Conservation (phyloP, 2,888 invertebrate species). For the Hypselothyrea guttata region DNA sequence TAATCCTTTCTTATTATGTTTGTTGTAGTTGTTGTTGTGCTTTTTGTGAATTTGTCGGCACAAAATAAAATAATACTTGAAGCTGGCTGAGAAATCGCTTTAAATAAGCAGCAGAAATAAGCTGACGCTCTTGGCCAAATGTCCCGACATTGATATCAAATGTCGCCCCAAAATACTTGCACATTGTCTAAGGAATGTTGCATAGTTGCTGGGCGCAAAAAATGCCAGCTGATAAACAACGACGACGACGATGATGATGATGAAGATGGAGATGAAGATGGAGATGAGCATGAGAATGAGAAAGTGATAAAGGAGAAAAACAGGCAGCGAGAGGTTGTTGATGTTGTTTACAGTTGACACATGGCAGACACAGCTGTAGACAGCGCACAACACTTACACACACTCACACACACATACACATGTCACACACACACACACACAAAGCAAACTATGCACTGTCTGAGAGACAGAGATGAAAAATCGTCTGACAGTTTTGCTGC, state of each 20-base stretch:
- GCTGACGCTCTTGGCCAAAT: slow-evolving; percentile 53
- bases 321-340: slow-evolving; percentile 40
- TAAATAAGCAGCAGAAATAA: slow-evolving; percentile 44
- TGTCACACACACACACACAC: slow-evolving; percentile 9
- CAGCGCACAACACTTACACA: slow-evolving; percentile 42
- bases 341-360: slow-evolving; percentile 76
- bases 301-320: not conserved
- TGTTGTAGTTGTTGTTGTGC: not conserved
- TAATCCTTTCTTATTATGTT: slow-evolving; percentile 59
- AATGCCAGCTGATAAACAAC: slow-evolving; percentile 6
- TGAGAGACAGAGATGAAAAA: slow-evolving; percentile 43
- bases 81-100: slow-evolving; percentile 49
- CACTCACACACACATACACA: slow-evolving; percentile 15
- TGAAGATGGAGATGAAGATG: slow-evolving; percentile 28
- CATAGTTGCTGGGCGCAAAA: slow-evolving; percentile 46
- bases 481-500: slow-evolving; percentile 38
- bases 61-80: slow-evolving; percentile 41
- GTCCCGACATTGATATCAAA: slow-evolving; percentile 75
- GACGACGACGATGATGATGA: slow-evolving; percentile 32
- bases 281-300: not conserved
- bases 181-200: slow-evolving; percentile 54
- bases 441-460: not conserved
- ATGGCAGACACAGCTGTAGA: slow-evolving; percentile 70
- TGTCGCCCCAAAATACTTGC: slow-evolving; percentile 53
- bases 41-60: slow-evolving; percentile 10